Base-by-base conservation (phyloP, 2,888 invertebrate species). In the Neelides folsomi region DNA sequence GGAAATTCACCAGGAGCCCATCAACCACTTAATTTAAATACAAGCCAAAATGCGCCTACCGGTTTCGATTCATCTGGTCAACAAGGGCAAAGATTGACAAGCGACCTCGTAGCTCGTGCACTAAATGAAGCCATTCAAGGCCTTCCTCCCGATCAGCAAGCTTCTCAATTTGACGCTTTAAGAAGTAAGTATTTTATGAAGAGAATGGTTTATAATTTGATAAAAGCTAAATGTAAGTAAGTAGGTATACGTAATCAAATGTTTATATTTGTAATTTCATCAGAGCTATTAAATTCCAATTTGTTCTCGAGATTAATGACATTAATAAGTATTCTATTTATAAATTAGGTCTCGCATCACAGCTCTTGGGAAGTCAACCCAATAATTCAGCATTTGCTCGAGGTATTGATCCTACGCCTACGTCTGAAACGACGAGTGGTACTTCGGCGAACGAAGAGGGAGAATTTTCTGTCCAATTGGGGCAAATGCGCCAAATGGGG, bases 401-500 rank as follows among this genome's bases (percentile, higher is more conserved):
- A 7, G 4, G 4, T 27, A 27, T 53, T 18, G 51, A 51, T 18
- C 55, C 55, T 45, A 16, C 55, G 19, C 15, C n/a, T 5, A 13
- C 15, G 8, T 13, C 15, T 48, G 40, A 9, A 12, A 19, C 38
- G 38, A 7, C 15, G 12, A 19, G 18, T 15, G 35, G 37, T 13
- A n/a, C 2, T 13, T 13, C 9, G 16, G 4, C 18, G 37, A 37
- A 16, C 46, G 12, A 46, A 55, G n/a, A 10, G 2, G 12, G 12
- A 42, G 54, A 57, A 47, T 66, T 52, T 47, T 64, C 70, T 65
- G 63, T 67, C 15, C 71, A 71, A 57, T 62, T 76, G 13, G 67
- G 68, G 49, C 84, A 85, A 66, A 86, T 95, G 86, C 79, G 82
- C 60, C 92, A 93, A 68, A 83, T 94, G 79, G 94, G 94, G 0